phyloP scores from a whole-genome alignment of 2,888 invertebrate genomes.

The Acleris cristana region DNA sequence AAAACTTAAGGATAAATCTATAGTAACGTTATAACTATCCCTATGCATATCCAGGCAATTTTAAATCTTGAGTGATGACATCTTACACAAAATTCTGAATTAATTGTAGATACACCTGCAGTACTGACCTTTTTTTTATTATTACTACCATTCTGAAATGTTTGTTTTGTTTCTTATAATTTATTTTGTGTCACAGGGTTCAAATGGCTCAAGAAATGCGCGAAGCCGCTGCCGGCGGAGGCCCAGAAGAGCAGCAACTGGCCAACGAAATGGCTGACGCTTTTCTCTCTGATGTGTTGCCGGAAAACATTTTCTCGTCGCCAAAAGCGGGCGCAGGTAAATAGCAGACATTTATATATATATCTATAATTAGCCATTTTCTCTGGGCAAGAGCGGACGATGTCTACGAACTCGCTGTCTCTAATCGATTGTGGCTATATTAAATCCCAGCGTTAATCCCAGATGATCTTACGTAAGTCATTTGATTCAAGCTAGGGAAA shows the following conservation, averaged over 20 bases:
- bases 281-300: slow-evolving; percentile 96
- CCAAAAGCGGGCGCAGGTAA: slow-evolving; percentile 94
- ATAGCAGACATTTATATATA: slow-evolving; percentile 13
- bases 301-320: slow-evolving; percentile 96
- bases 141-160: background rate
- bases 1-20: too few species aligned
- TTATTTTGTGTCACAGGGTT: slow-evolving; percentile 77
- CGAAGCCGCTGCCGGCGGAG: slow-evolving; percentile 91
- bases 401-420: slow-evolving; percentile 66
- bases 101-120: slow-evolving; percentile 75
- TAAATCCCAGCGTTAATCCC: slow-evolving; percentile 79
- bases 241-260: slow-evolving; percentile 96
- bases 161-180: background rate
- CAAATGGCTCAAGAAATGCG: slow-evolving; percentile 99
- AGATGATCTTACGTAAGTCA: slow-evolving; percentile 69
- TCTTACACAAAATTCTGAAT: slow-evolving; percentile 66
- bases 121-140: slow-evolving; percentile 60
- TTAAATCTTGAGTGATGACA: slow-evolving; percentile 63
- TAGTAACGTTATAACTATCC: too few species aligned
- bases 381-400: slow-evolving; percentile 80
- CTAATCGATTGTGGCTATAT: slow-evolving; percentile 81
- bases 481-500: slow-evolving; percentile 80
- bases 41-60: too few species aligned
- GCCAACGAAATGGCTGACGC: slow-evolving; percentile 99
- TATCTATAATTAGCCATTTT: slow-evolving; percentile 64